Conservation (phyloP, 2,113 vertebrate species). For the Tychaedon coryphoeus region DNA sequence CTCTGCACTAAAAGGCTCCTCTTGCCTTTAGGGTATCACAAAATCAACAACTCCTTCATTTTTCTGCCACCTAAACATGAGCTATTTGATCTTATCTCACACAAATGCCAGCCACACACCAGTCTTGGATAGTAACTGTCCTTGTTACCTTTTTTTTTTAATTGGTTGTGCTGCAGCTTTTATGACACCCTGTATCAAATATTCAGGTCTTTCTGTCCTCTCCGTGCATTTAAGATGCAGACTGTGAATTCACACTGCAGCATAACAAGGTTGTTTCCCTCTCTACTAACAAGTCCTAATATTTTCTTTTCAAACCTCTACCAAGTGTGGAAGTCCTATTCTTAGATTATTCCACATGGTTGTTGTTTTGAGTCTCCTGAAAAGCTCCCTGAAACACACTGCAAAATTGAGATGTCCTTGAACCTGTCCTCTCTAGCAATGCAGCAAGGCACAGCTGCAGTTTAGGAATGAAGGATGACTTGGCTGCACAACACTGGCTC, state of each 20-base stretch:
- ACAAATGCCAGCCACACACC: neutral
- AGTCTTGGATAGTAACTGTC: neutral
- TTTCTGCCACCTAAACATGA: neutral
- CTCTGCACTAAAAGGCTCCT: neutral
- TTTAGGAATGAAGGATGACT: neutral
- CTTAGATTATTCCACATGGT: neutral
- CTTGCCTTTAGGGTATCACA: neutral
- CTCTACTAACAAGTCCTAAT: neutral
- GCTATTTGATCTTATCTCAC: neutral
- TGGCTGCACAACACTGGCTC: neutral
- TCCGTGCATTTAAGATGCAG: neutral
- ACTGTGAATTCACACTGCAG: neutral
- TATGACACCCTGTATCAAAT: neutral
- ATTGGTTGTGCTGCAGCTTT: neutral
- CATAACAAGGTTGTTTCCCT: neutral
- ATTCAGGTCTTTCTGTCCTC: neutral
- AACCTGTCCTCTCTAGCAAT: neutral
- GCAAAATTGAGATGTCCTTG: neutral
- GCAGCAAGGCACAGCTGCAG: neutral
- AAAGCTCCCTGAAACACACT: neutral
- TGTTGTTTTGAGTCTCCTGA: neutral
- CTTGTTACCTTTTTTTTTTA: too few species aligned
- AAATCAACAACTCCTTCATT: accelerated
- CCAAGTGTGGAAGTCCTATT: neutral
- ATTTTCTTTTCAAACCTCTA: neutral